phyloP scores from a whole-genome alignment of 1,140 invertebrate genomes.

The Arion vulgaris region DNA sequence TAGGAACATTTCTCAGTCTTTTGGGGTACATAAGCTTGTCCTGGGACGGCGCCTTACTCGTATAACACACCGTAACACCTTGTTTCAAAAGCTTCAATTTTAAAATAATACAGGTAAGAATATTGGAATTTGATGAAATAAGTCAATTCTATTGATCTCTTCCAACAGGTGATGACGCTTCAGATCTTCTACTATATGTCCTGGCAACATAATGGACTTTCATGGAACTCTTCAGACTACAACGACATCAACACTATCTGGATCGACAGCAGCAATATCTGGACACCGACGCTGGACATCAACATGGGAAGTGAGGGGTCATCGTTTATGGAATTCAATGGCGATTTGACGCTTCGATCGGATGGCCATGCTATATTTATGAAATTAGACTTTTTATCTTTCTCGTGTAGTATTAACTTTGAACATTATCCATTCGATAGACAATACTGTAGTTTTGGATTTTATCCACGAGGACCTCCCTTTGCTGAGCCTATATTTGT shows the following conservation, averaged over 20 bases:
- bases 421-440: constrained; percentile 44
- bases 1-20: too few species aligned
- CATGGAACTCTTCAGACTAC: constrained; percentile 73
- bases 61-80: too few species aligned
- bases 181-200: constrained; percentile 32
- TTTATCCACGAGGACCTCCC: neutral
- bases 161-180: constrained; percentile 39
- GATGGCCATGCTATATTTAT: constrained; percentile 52
- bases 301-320: constrained; percentile 68
- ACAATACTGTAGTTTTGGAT: constrained; percentile 28
- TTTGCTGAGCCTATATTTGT: neutral
- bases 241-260: constrained; percentile 70
- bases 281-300: constrained; percentile 75
- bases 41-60: too few species aligned
- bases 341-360: neutral
- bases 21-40: too few species aligned
- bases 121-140: too few species aligned
- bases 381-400: constrained; percentile 30
- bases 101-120: too few species aligned
- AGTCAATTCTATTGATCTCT: too few species aligned
- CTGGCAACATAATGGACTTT: constrained; percentile 74
- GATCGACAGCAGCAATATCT: constrained; percentile 73
- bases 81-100: too few species aligned
- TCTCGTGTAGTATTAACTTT: constrained; percentile 39
- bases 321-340: neutral